These are phyloP conservation scores for Syngnathus rostellatus DNA, from an alignment of 2,797 vertebrate species.

Conservation along the genomic window DNA sequence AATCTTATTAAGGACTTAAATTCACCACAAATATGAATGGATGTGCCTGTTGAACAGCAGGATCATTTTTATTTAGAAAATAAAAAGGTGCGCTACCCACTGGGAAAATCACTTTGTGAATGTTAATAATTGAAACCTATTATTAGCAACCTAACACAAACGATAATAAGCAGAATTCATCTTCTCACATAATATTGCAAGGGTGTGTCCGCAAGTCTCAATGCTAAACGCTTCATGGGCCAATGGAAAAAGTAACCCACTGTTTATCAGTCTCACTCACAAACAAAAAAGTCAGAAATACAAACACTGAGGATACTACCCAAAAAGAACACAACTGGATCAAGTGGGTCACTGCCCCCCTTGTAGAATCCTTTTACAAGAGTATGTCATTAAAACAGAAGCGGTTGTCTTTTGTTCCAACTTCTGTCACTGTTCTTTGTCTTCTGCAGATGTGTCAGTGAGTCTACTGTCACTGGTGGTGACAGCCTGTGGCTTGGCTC, in stretches of 20 bases:
- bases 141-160: neutral
- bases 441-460: conserved; percentile 84
- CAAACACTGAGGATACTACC: neutral
- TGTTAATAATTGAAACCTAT: neutral
- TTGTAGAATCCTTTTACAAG: neutral
- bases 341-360: too few species aligned
- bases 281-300: neutral
- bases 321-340: neutral
- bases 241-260: neutral
- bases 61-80: neutral
- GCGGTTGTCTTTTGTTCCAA: neutral
- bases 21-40: neutral
- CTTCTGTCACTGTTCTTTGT: conserved; percentile 5
- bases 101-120: neutral
- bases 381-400: neutral
- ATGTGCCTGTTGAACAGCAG: neutral
- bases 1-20: neutral
- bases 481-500: conserved; percentile 90
- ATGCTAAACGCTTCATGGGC: neutral
- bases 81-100: neutral
- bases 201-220: neutral
- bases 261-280: too few species aligned
- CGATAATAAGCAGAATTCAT: neutral
- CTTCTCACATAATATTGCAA: too few species aligned
- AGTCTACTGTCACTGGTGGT: conserved; percentile 92